Conservation (phyloP, 2,888 invertebrate genomes). For the Drosophila mettleri region DNA sequence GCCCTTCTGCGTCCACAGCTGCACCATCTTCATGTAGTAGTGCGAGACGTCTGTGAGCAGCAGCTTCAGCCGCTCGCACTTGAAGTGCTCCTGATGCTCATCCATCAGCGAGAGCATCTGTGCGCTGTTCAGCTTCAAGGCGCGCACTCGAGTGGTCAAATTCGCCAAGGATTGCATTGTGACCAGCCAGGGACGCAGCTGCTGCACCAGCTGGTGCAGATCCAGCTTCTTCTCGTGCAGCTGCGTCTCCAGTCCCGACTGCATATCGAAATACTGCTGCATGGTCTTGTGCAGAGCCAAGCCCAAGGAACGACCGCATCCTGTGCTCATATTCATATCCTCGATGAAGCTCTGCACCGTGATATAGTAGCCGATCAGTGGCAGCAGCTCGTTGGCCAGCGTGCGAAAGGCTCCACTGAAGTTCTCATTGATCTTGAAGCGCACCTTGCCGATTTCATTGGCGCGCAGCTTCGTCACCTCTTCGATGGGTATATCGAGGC, state of each 20-base stretch:
- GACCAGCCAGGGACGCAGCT: constrained; percentile 57
- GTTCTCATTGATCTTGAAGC: constrained; percentile 59
- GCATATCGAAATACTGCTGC: constrained; percentile 51
- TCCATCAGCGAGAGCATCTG: constrained; percentile 52
- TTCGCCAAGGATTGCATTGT: constrained; percentile 44
- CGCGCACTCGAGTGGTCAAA: constrained; percentile 38
- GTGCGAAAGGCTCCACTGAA: constrained; percentile 52
- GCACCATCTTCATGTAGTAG: constrained; percentile 65
- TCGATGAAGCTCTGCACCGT: constrained; percentile 64
- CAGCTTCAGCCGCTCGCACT: constrained; percentile 12
- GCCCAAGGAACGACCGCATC: constrained; percentile 39
- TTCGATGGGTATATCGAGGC: constrained; percentile 42
- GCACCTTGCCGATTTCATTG: constrained; percentile 46
- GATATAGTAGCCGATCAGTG: constrained; percentile 58
- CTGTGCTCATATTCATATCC: constrained; percentile 41
- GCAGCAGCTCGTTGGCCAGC: constrained; percentile 53
- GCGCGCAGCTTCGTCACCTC: constrained; percentile 30
- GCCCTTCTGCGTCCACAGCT: constrained; percentile 68
- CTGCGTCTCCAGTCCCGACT: constrained; percentile 52
- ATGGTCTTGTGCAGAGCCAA: constrained; percentile 34
- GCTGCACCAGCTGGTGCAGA: constrained; percentile 50
- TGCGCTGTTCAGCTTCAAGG: constrained; percentile 29
- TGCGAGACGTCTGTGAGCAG: constrained; percentile 37
- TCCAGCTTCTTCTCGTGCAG: constrained; percentile 37
- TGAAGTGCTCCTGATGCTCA: constrained; percentile 32